phyloP scores from a whole-genome alignment of 2,113 vertebrate species.

The Pipa parva region DNA sequence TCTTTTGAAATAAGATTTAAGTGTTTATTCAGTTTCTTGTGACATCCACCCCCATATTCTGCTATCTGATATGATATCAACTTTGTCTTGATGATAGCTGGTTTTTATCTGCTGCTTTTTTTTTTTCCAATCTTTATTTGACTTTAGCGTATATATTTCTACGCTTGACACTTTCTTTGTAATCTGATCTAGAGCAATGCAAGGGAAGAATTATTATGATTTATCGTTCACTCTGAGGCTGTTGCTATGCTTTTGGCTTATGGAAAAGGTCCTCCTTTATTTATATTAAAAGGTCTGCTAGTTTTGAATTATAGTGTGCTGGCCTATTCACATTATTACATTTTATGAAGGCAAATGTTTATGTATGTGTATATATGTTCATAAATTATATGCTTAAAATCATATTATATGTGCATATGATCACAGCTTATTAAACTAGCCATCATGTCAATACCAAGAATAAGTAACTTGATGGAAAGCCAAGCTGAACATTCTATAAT shows the following conservation, averaged over 20 bases:
- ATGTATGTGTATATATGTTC: too few relatives aligned
- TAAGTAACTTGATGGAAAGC: too few relatives aligned
- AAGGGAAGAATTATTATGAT: constrained; percentile 27
- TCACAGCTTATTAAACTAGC: too few relatives aligned
- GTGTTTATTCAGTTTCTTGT: constrained; percentile 40
- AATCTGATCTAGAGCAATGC: constrained; percentile 13
- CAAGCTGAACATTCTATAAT: too few relatives aligned
- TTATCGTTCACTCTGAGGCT: constrained; percentile 6
- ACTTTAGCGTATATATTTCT: constrained; percentile 38
- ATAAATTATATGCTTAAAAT: too few relatives aligned
- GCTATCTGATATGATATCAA: constrained; percentile 40
- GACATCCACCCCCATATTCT: constrained; percentile 35
- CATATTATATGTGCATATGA: too few relatives aligned
- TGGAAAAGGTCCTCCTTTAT: constrained; percentile 17
- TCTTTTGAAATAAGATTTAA: constrained; percentile 37
- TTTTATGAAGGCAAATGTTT: too few relatives aligned
- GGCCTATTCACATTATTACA: too few relatives aligned
- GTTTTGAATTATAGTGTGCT: constrained; percentile 1
- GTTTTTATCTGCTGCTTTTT: constrained; percentile 28
- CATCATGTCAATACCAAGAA: too few relatives aligned
- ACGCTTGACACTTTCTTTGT: constrained; percentile 9
- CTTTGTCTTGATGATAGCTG: constrained; percentile 35
- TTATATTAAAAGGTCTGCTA: constrained; percentile 38
- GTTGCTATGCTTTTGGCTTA: constrained; percentile 7
- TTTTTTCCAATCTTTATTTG: constrained; percentile 18